Evolutionary conservation across 2,888 invertebrate genomes (phyloP), one percentile per base, ranked within the genome.

Genomic region (Ophion obscuratus): DNA sequence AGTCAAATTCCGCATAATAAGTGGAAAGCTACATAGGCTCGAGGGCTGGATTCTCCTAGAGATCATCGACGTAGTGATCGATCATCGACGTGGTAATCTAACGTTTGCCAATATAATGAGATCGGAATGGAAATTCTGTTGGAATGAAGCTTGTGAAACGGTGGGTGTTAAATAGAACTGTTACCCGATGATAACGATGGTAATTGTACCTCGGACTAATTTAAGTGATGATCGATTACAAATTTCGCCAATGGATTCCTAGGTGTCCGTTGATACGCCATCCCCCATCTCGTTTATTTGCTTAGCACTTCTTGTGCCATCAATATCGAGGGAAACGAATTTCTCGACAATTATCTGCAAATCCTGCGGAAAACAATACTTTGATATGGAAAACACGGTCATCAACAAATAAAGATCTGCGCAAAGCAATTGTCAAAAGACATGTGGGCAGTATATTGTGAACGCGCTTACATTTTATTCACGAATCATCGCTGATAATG

Each of bases 181-280:
- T 36, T 36, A 36, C 5, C 36, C 36, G 5, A 36, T 36, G 36
- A 36, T 36, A 0, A 36, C 6, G 36, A 36, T 36, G 36, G 36
- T 36, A 36, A 36, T 36, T 36, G 6, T 36, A 36, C 6, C 36
- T 36, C 36, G 36, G 36, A 36, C 36, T 36, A 36, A 36, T 36
- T 36, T 36, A 36, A 4, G 5, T 36, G 5, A 36, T 36, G 36
- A 36, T 36, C 36, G 36, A 36, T 7, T 36, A 36, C 36, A 36
- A 36, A 36, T 40, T 27, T 75, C 24, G 24, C 82, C 91, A 91
- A 71, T 92, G n/a, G 92, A 92, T 70, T 91, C 84, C 81, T 91
- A 92, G 87, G 83, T 91, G 87, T 62, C 86, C 11, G 85, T 88
- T 11, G 92, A 91, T 68, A 87, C 89, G 2, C 91, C 92, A 4